Base-by-base conservation (phyloP, 2,888 invertebrate genomes). In the Leptopilina myrica region DNA sequence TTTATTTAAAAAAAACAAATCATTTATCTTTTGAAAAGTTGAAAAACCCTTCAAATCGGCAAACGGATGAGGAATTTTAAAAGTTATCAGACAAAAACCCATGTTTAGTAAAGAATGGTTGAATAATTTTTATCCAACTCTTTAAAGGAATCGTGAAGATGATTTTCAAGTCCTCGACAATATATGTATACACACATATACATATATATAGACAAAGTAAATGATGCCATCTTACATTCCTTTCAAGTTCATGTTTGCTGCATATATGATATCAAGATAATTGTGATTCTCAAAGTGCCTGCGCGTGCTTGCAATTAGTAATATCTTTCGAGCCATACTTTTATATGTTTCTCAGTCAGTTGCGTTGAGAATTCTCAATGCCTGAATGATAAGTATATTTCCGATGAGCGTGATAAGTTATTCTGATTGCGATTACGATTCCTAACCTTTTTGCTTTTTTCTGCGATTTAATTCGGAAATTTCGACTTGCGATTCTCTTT, bases 161-260 rank as follows among this genome's bases (percentile, higher is more conserved):
- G 43, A 43, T 49, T 49, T 20, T 49, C 6, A 43, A 49, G 49
- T 49, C 49, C 49, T 49, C 46, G 7, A 46, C 9, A 46, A 46
- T 9, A 33, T 20, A 46, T 9, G 3, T 20, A 20, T 1, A 20
- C 20, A 20, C 20, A 20, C 20, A 20, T 1, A 20, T 20, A 20
- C 1, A 8, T 12, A 49, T 49, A 49, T 49, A 11, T 49, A 49
- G 49, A 49, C 49, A 49, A 49, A 62, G 62, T 62, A 62, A 62
- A 62, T 20, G 20, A 62, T 62, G 62, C 62, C 62, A 62, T 62
- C 62, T 62, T 15, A 62, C 62, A 62, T 62, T 62, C 62, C 20
- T 62, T 62, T 62, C 62, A 62, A 62, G 62, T 62, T 62, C 62
- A 62, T 62, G 62, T 62, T 62, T 62, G 62, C 62, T 62, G 62